Conservation (phyloP, 2,113 vertebrate species). For the Ailuropoda melanoleuca region DNA sequence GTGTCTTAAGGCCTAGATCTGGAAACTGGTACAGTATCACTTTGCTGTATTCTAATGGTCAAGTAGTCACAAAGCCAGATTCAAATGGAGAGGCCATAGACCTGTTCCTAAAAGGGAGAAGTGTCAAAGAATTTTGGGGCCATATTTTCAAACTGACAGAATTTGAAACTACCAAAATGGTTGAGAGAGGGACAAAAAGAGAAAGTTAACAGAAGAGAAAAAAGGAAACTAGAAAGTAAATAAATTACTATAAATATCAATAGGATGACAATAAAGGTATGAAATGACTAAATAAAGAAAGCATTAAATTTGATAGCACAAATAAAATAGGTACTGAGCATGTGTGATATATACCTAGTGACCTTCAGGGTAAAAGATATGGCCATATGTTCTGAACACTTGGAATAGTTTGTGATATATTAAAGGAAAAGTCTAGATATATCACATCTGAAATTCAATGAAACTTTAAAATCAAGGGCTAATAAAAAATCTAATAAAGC, state of each 20-base stretch:
- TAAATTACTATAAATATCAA: background rate
- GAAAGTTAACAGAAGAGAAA: background rate
- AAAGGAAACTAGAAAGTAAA: background rate
- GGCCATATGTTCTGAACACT: background rate
- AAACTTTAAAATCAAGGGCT: constrained; percentile 38
- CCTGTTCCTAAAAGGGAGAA: background rate
- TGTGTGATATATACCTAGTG: background rate
- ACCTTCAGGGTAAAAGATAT: constrained; percentile 19
- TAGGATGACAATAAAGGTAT: background rate
- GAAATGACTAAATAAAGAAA: constrained; percentile 1
- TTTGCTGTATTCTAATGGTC: background rate
- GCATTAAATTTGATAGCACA: background rate
- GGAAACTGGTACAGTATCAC: background rate
- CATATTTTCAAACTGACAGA: constrained; percentile 2
- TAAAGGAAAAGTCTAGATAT: background rate
- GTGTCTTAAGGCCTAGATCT: background rate
- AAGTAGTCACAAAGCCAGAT: background rate
- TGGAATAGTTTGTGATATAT: background rate
- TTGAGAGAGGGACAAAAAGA: background rate
- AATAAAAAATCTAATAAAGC: constrained; percentile 18
- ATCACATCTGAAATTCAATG: background rate
- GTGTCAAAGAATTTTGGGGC: background rate
- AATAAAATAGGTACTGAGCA: background rate
- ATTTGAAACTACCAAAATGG: background rate
- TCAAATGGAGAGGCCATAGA: background rate